phyloP scores from a whole-genome alignment of 2,113 vertebrate genomes.

The Illadopsis cleaveri region DNA sequence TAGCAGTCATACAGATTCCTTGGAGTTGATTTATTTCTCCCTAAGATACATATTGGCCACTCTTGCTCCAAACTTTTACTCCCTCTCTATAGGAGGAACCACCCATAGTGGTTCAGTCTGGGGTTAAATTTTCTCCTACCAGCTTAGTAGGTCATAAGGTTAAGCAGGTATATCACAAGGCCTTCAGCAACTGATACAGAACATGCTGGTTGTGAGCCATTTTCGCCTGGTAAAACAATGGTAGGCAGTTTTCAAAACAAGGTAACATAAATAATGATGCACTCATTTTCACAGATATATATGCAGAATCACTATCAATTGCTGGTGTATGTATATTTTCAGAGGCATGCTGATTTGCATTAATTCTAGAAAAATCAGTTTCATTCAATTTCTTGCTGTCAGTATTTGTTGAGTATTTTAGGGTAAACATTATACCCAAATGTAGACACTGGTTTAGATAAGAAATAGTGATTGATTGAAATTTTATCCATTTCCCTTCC shows the following conservation, averaged over 20 bases:
- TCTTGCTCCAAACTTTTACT: not conserved
- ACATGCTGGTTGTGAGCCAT: not conserved
- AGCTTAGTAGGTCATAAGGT: accelerated
- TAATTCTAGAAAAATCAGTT: not conserved
- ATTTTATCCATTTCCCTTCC: not conserved
- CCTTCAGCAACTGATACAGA: not conserved
- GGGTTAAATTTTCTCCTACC: not conserved
- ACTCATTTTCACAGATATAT: not conserved
- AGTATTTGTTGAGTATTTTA: not conserved
- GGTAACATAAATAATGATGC: not conserved
- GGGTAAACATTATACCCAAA: not conserved
- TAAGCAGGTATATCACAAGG: not conserved
- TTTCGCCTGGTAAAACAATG: not conserved
- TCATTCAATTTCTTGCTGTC: not conserved
- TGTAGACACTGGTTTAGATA: not conserved
- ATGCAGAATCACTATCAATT: not conserved
- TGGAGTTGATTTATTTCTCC: not conserved
- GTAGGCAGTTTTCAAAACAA: not conserved
- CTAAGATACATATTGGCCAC: not conserved
- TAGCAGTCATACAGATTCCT: not conserved
- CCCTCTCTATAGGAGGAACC: not conserved
- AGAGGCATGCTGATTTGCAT: not conserved
- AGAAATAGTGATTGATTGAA: not conserved
- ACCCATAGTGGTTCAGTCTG: not conserved
- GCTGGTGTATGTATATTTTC: not conserved